Conservation (phyloP, 2,888 invertebrate genomes). For the Phlogophora meticulosa region DNA sequence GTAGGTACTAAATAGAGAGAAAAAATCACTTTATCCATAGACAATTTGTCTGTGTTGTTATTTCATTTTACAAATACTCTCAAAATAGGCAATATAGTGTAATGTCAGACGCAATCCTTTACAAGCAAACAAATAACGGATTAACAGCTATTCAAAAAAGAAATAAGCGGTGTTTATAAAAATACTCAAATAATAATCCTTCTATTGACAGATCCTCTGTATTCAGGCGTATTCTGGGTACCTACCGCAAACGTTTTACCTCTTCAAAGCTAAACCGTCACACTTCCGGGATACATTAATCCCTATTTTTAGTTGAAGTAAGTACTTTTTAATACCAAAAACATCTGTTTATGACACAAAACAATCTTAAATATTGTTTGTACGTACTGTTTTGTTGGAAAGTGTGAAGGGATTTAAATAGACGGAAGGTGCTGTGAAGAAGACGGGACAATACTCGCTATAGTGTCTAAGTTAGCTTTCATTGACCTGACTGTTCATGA, state of each 20-base stretch:
- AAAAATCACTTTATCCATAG: too few species aligned
- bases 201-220: slow-evolving; percentile 51
- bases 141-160: background rate
- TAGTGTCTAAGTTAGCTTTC: background rate
- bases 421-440: background rate
- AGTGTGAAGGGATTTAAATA: slow-evolving; percentile 24
- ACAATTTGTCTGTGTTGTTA: background rate
- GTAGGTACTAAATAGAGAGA: too few species aligned
- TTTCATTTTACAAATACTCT: background rate
- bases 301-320: slow-evolving; percentile 53
- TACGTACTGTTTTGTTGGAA: slow-evolving; percentile 24
- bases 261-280: slow-evolving; percentile 51
- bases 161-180: background rate
- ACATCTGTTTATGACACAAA: slow-evolving; percentile 53
- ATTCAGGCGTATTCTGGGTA: slow-evolving; percentile 23
- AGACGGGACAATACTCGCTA: background rate
- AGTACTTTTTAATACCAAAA: slow-evolving; percentile 43
- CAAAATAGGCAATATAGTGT: background rate
- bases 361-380: slow-evolving; percentile 37
- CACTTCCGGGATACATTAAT: slow-evolving; percentile 62
- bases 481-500: background rate
- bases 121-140: slow-evolving; percentile 2
- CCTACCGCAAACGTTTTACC: slow-evolving; percentile 39
- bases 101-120: background rate
- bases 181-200: slow-evolving; percentile 6